Evolutionary conservation across 2,113 vertebrate genomes (phyloP), one percentile per base, ranked within the genome.

Genomic region (Actenoides lindsayi): DNA sequence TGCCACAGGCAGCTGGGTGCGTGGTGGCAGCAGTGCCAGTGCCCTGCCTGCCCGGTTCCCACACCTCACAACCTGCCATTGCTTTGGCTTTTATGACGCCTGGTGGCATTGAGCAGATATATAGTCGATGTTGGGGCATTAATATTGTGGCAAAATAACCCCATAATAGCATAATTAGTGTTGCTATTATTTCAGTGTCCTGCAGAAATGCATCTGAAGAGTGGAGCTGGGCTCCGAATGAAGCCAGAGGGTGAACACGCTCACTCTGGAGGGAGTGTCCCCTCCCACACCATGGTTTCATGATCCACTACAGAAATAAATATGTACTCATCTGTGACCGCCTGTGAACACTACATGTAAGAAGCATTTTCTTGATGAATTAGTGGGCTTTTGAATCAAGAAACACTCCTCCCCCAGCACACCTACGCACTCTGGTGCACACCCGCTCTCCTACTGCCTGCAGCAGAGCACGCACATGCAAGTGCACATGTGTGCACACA

Each of bases 1-100:
- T 0, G 1, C 16, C 2, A 1, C 35, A 14, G 53, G 76, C 24
- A 35, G 39, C 44, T 18, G 2, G 5, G n/a, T 9, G 1, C 3
- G 1, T 10, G 41, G 24, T 17, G 4, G 37, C 16, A 15, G 50
- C 3, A 2, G 23, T 39, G 41, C 33, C 10, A 1, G 5, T 20
- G 3, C 27, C 68, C 69, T 30, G 50, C 59, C 30, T 17, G 68
- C 39, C 0, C 0, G 11, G 6, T 16, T 16, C 39, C 37, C 80
- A 17, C 17, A 3, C 30, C 46, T 63, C 33, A 35, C 1, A 8
- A 51, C 59, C 48, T 28, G 50, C 9, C 44, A 5, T 33, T 35
- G 18, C 71, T 93, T 16, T 50, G 51, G 16, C 33, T 75, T 91
- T 48, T 18, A 6, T 27, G 75, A 50, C 1, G 6, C 68, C 56